Evolutionary conservation across 2,113 vertebrate species (phyloP), one percentile per base, ranked within the genome.

Genomic region (Orthonyx spaldingii): DNA sequence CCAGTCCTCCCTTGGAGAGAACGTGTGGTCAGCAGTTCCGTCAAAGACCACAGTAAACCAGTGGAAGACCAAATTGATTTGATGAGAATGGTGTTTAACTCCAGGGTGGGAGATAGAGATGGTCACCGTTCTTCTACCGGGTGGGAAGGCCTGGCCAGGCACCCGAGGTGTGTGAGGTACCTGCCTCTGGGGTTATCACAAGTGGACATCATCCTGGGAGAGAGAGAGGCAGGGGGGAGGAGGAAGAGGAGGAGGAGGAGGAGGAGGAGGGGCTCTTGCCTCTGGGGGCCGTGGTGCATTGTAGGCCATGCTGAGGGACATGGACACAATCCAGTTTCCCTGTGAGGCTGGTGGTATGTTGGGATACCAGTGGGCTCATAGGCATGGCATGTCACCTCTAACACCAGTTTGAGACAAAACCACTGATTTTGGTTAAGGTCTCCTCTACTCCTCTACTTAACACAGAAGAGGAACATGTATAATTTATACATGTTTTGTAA

Each of bases 311-410:
- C 47, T 39, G 49, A 61, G 56, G 74, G n/a, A 11, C 9, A 4
- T 14, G 27, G 39, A 46, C 84, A 66, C 44, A 18, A 7, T 21
- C 52, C n/a, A 55, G 84, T 24, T 41, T 41, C 30, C 30, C 7
- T 55, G 16, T 39, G 46, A 46, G 55, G 39, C 39, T 61, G n/a
- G 24, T 11, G 4, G 30, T 16, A 2, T 30, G 9, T 5, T 56
- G 65, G 55, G 30, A 5, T 27, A 4, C 9, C 41, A 4, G 1
- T 4, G 30, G 16, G 16, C n/a, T 50, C 1, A 0, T 46, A 28
- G 30, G 7, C 16, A 3, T 70, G 64, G 3, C 47, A 6, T 2
- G 2, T 56, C 39, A 32, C 1, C n/a, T 60, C 0, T 47, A 32
- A 49, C 57, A 42, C 9, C 10, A 16, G 1, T 27, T 2, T 27